Evolutionary conservation across 2,113 vertebrate genomes (phyloP).

Genomic region (Colaptes auratus): DNA sequence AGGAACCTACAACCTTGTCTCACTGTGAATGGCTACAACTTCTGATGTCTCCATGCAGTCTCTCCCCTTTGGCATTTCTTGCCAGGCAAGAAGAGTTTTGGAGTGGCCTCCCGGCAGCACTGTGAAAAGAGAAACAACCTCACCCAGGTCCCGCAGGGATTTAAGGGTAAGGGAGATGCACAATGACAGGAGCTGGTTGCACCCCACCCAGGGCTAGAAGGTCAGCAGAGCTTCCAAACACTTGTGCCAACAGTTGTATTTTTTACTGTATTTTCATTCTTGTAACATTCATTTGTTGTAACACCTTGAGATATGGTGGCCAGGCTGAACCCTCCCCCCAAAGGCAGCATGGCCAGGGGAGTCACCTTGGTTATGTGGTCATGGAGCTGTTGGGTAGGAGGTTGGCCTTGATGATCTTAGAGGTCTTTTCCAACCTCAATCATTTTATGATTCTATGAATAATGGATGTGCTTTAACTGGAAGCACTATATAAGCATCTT

Average conservation of each 20-base stretch:
- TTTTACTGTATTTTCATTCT: not conserved
- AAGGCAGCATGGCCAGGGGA: too few relatives aligned
- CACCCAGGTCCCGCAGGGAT: not conserved
- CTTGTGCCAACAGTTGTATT: not conserved
- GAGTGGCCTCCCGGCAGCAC: fast-evolving
- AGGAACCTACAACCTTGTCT: fast-evolving
- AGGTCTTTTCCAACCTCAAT: too few relatives aligned
- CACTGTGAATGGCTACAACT: fast-evolving
- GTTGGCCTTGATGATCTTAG: too few relatives aligned
- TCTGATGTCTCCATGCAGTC: too few relatives aligned
- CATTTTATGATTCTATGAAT: too few relatives aligned
- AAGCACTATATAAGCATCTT: not conserved
- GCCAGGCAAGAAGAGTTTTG: not conserved
- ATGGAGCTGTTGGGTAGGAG: too few relatives aligned
- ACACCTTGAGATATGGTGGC: fast-evolving
- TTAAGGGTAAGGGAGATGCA: not conserved
- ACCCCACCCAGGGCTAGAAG: not conserved
- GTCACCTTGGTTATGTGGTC: too few relatives aligned
- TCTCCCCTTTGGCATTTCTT: fast-evolving
- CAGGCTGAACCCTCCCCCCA: not conserved
- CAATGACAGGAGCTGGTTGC: not conserved
- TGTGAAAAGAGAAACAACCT: not conserved
- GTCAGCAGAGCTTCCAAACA: slow-evolving; percentile 16
- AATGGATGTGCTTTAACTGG: not conserved
- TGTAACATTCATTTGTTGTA: not conserved